Evolutionary conservation across 1,140 invertebrate species (phyloP).

Genomic region (Caerostris extrusa): DNA sequence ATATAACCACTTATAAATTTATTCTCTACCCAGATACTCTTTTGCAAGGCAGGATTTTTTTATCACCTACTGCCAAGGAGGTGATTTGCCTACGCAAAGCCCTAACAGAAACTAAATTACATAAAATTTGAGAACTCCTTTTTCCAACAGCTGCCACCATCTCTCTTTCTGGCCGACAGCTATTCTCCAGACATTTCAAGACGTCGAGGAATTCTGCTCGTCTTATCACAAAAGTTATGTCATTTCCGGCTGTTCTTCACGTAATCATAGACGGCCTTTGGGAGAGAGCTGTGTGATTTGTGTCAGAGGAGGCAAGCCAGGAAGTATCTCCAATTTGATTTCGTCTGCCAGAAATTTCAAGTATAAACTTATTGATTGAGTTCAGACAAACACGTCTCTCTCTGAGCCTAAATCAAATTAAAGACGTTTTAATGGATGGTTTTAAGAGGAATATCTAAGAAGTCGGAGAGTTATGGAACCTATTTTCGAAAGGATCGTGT

Average conservation of each 20-base stretch:
- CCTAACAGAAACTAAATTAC: background rate
- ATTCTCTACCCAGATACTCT: too few species aligned
- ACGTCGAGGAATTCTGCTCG: constrained; percentile 25
- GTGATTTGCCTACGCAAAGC: background rate
- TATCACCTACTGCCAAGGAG: background rate
- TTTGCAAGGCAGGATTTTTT: too few species aligned
- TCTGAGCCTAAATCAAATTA: background rate
- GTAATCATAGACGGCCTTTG: constrained; percentile 24
- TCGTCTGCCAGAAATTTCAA: constrained; percentile 29
- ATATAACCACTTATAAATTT: too few species aligned
- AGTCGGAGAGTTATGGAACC: background rate
- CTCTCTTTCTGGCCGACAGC: background rate
- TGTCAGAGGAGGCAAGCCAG: constrained; percentile 4
- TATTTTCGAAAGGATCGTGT: background rate
- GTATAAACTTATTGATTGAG: background rate
- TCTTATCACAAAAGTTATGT: constrained; percentile 40
- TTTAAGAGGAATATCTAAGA: background rate
- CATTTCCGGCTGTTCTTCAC: constrained; percentile 34
- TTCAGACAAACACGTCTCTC: background rate
- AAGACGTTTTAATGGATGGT: background rate
- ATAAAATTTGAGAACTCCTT: background rate
- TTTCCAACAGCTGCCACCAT: background rate
- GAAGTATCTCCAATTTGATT: constrained; percentile 39
- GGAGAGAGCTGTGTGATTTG: constrained; percentile 19
- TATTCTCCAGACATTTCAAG: constrained; percentile 26